Evolutionary conservation across 1,140 invertebrate species (phyloP), one percentile per base, ranked within the genome.

Genomic region (Stegodyphus dumicola): DNA sequence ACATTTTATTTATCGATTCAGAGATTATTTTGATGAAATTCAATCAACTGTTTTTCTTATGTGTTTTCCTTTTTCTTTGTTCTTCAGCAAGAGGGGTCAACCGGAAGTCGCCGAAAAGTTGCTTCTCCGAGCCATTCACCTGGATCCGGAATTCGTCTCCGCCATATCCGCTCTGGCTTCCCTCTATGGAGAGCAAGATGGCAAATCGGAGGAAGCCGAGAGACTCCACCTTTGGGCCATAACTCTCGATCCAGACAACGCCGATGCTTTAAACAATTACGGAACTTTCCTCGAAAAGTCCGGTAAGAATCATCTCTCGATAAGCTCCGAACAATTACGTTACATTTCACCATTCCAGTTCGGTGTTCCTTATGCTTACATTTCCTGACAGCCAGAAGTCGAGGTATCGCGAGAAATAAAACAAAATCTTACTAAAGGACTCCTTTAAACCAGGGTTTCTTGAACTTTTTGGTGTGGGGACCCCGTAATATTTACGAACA

Each of bases 231-330:
- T 87, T 3, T 87, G 88, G 56, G 88, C 90, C 69, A 78, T 90
- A 0, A 67, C 84, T 49, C 60, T 90, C 9, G 87, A 89, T 33
- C 87, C 87, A 0, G 86, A 88, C 17, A 89, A 87, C 87, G 89
- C 90, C n/a, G 90, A 92, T 77, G 89, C 88, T 56, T 88, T 90
- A 18, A 90, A 90, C 79, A 90, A 90, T 73, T 91, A 91, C 87
- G 92, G 90, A 11, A 88, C 89, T 6, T 91, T 91, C 84, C 86
- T 91, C 0, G 90, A 91, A 54, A 89, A 90, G 87, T 90, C 87
- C 87, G 91, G 91, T 91, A 87, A 88, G 33, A 33, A 33, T 33
- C 33, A 33, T 33, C 33, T 33, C 3, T 33, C 3, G 33, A 33
- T 33, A 33, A 33, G 33, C 33, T 33, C 3, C 1, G 33, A 33